Percentiles rank a stretch among this genome's conserved stretches.
These are phyloP conservation scores for Zoanthus gigantus DNA, from an alignment of 92 coral and sea anemone species.

Conservation along the genomic window DNA sequence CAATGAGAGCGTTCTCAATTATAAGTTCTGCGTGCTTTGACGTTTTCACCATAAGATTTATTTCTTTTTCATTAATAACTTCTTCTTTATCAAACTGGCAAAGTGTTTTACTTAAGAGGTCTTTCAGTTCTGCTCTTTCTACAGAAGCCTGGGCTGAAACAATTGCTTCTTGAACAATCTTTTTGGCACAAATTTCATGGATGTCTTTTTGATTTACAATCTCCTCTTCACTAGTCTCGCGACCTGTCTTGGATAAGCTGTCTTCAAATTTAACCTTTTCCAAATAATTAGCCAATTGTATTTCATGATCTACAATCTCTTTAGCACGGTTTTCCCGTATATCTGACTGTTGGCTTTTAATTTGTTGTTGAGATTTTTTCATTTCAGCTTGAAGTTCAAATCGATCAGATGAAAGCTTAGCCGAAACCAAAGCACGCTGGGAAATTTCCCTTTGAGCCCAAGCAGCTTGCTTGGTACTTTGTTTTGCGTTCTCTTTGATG, in stretches of 20 bases:
- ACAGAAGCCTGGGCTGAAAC: slow-evolving; percentile 60
- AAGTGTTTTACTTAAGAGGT: not conserved
- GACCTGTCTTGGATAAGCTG: not conserved
- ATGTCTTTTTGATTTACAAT: slow-evolving; percentile 32
- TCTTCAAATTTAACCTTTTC: slow-evolving; percentile 15
- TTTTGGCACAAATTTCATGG: slow-evolving; percentile 47
- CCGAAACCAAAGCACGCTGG: slow-evolving; percentile 67
- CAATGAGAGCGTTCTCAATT: slow-evolving; percentile 62
- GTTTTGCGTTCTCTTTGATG: slow-evolving; percentile 19
- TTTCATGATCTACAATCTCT: slow-evolving; percentile 44
- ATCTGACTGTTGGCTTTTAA: slow-evolving; percentile 37
- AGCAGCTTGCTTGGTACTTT: slow-evolving; percentile 15
- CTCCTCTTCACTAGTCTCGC: slow-evolving; percentile 14
- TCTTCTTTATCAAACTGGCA: slow-evolving; percentile 24
- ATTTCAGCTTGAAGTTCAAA: slow-evolving; percentile 59
- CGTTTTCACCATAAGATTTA: slow-evolving; percentile 14
- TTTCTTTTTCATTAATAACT: slow-evolving; percentile 8
- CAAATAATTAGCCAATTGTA: slow-evolving; percentile 49
- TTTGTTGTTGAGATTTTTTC: slow-evolving; percentile 46
- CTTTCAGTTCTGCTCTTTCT: slow-evolving; percentile 17
- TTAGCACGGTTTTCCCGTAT: slow-evolving; percentile 41
- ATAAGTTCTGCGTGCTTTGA: slow-evolving; percentile 60
- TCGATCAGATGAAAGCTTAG: slow-evolving; percentile 62
- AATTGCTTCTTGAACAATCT: slow-evolving; percentile 47
- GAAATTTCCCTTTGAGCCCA: slow-evolving; percentile 60